Evolutionary conservation across 1,140 invertebrate genomes (phyloP), one percentile per base, ranked within the genome.

Genomic region (Nasonia longicornis): DNA sequence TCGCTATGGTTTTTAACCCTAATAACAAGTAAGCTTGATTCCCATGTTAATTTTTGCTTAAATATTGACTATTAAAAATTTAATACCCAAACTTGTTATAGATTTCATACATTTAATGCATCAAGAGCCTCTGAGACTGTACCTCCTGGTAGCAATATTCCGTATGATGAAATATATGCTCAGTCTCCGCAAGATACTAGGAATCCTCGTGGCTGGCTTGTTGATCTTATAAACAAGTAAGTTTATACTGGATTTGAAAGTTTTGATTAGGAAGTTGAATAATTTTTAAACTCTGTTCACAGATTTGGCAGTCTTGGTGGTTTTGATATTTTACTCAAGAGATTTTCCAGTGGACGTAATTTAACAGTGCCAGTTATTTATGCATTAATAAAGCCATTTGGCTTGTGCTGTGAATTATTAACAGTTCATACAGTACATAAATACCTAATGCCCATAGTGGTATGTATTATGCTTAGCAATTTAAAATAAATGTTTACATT

Each of bases 91-190:
- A 84, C 22, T 85, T 78, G 73, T 91, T 91, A 75, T 83, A 96
- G 95, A 92, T 98, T 98, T 93, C 97, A 98, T 91, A 96, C 95
- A 67, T 98, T 97, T 88, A 98, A 98, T 92, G 95, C 95, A 71
- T 93, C 94, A 77, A 93, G 96, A 85, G 93, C 93, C 66, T 96
- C 95, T 80, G 97, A 98, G 89, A 95, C 95, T 69, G 94, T 96
- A 79, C 93, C 93, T 63, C 89, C 92, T 58, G 92, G 92, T 64
- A 91, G 91, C 29, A 93, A 92, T 85, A 90, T 94, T 80, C 88
- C 92, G 71, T 94, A 96, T 86, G 94, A 95, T 88, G 95, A 96
- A 89, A 91, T 97, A 83, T 98, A 93, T 93, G 97, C 97, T 45
- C 93, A 94, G 87, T 93, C 95, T 82, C 94, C 96, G 72, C 92